phyloP scores from a whole-genome alignment of 1,140 invertebrate species.

The Spodoptera frugiperda region DNA sequence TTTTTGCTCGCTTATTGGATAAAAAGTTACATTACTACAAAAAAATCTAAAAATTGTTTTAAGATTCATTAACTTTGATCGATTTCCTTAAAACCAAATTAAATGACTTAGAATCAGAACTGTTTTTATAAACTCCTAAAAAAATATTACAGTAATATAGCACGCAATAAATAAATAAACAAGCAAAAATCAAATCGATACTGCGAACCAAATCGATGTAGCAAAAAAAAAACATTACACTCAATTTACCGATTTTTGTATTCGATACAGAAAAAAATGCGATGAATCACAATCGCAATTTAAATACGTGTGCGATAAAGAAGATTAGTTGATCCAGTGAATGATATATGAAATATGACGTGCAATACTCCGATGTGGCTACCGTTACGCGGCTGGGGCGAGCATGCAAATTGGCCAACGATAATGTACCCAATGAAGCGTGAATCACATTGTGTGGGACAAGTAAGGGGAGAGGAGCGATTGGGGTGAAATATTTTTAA shows the following conservation, averaged over 20 bases:
- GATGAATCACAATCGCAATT: background rate
- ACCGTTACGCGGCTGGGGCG: slow-evolving; percentile 59
- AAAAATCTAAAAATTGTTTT: no score
- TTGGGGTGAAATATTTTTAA: background rate
- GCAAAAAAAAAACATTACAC: slow-evolving; percentile 7
- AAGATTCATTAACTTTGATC: no score
- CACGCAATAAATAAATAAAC: background rate
- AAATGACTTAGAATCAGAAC: no score
- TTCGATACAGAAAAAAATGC: background rate
- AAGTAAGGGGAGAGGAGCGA: background rate
- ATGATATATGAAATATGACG: slow-evolving; percentile 46
- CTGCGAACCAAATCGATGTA: background rate
- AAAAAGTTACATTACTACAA: no score
- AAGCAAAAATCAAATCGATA: background rate
- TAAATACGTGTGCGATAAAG: slow-evolving; percentile 22
- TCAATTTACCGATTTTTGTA: background rate
- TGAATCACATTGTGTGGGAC: slow-evolving; percentile 49
- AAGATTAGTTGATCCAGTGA: slow-evolving; percentile 16
- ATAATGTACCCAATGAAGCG: slow-evolving; percentile 71
- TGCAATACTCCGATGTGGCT: slow-evolving; percentile 57
- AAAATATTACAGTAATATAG: no score
- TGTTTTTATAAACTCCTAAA: no score
- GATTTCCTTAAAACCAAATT: no score
- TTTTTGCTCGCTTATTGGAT: no score
- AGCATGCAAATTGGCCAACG: slow-evolving; percentile 65